A percentile compares a stretch with the other conserved stretches of the same genome.
These are phyloP conservation scores for Gallinago nigripennis DNA, from an alignment of 2,797 vertebrate genomes.

Conservation along the genomic window DNA sequence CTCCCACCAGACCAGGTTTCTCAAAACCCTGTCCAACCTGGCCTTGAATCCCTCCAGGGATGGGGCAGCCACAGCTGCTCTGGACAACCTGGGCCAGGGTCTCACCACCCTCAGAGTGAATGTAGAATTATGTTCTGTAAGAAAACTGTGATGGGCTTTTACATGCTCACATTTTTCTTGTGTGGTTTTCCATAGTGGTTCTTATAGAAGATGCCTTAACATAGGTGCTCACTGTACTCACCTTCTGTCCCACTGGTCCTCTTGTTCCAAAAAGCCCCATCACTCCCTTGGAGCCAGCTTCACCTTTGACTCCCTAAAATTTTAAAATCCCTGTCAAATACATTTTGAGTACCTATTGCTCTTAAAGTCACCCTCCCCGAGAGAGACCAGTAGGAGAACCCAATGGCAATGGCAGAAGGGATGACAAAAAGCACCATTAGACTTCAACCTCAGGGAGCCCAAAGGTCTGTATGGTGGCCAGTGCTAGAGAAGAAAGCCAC, in stretches of 20 bases:
- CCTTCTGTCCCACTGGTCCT: constrained; percentile 90
- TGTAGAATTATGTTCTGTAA: not conserved
- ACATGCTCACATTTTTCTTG: not conserved
- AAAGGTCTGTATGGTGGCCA: not conserved
- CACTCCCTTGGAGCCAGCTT: constrained; percentile 85
- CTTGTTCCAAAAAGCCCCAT: constrained; percentile 87
- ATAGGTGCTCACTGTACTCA: constrained; percentile 20
- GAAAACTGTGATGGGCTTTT: not conserved
- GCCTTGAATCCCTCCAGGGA: not conserved
- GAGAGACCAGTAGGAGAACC: not conserved
- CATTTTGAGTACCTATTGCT: not conserved
- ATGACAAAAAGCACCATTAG: not conserved
- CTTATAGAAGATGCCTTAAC: not conserved
- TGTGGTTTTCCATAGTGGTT: not conserved
- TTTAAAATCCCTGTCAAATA: not conserved
- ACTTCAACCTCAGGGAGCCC: not conserved
- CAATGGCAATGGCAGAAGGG: not conserved
- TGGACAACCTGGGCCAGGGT: not conserved
- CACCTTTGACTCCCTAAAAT: constrained; percentile 84
- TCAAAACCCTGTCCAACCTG: not conserved
- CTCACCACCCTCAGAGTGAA: not conserved
- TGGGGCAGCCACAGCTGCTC: not conserved
- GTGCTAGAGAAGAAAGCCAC: not conserved
- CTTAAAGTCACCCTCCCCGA: rapidly evolving
- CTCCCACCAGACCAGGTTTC: not conserved